Evolutionary conservation across 2,797 vertebrate species (phyloP), one percentile per base, ranked within the genome.

Genomic region (Girardinus metallicus): DNA sequence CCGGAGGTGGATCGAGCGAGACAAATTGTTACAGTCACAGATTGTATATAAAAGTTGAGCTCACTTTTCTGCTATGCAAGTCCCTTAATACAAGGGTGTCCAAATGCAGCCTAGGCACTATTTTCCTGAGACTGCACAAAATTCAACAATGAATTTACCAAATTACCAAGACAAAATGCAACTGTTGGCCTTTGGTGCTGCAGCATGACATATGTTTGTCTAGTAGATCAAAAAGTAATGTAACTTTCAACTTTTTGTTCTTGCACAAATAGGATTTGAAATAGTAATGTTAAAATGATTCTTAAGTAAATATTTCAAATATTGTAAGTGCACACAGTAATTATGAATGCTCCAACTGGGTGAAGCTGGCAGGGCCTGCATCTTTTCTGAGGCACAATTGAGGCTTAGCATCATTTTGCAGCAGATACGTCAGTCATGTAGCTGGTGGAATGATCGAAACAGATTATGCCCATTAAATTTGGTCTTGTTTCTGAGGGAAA

Each of bases 401-500:
- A 34, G 23, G 16, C 12, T 43, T 57, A 71, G 66, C 39, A 26
- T 71, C 15, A 51, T 39, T 70, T 43, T 53, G 47, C 36, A 8
- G 8, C 34, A 7, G 21, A 39, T 26, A 64, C 5, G 13, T 44
- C 16, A 41, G 6, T n/a, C 21, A 36, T 43, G 21, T 41, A 41
- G 39, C 8, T 36, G 73, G 23, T 29, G 13, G 29, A 44, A 55
- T 34, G 18, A 39, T 75, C 2, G 7, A 51, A 80, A 80, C 13
- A 72, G 39, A 74, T 39, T n/a, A 39, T 12, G 2, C 44, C 79
- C 51, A 72, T 85, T 75, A 81, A 74, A 43, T 47, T 1, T 60
- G 64, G 44, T 57, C 80, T 83, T 44, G 73, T 86, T 85, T 85
- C 29, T 47, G 44, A 82, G 53, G 53, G 62, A 80, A 72, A 78